phyloP scores from a whole-genome alignment of 2,113 vertebrate species.

The Zootoca vivipara region DNA sequence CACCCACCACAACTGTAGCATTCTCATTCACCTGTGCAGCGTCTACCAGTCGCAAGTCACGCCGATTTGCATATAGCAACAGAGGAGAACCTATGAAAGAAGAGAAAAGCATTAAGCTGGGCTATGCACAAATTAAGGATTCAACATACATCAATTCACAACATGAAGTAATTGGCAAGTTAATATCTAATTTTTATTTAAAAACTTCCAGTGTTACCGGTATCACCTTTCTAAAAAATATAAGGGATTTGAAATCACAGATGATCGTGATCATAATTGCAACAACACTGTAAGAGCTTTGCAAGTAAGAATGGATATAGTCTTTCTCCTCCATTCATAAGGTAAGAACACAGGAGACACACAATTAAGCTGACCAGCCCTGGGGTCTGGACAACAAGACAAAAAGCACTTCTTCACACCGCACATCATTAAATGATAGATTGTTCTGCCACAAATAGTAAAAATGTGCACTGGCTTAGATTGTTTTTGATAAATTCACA shows the following conservation, averaged over 20 bases:
- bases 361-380: neutral
- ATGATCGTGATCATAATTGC: neutral
- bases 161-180: neutral
- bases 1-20: conserved; percentile 90
- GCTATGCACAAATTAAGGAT: rapidly evolving
- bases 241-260: neutral
- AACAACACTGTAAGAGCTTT: neutral
- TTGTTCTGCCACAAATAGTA: neutral
- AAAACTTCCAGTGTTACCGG: no score
- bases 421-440: neutral
- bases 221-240: neutral
- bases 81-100: conserved; percentile 85
- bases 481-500: neutral
- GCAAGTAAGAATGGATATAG: neutral
- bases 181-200: neutral
- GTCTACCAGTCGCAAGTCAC: conserved; percentile 92
- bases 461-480: neutral
- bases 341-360: neutral
- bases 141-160: neutral
- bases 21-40: conserved; percentile 86
- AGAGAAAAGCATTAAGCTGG: neutral
- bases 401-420: neutral
- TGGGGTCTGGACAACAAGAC: neutral
- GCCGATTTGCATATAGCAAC: conserved; percentile 94
- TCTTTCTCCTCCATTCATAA: neutral